Evolutionary conservation across 92 coral and sea anemone genomes (phyloP).

Genomic region (Meandrina meandrites): DNA sequence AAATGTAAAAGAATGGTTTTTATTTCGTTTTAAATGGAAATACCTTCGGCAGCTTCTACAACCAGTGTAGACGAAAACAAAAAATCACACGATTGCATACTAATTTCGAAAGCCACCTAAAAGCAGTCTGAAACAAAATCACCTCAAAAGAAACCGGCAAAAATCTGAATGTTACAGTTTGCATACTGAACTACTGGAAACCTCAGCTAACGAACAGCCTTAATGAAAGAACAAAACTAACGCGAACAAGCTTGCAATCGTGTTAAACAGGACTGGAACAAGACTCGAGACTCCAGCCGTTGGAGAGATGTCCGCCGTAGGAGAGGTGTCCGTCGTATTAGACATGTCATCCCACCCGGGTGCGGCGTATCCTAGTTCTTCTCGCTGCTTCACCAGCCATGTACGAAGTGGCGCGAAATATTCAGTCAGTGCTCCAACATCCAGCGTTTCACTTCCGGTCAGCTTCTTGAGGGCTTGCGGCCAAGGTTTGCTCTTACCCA

Average conservation of each 20-base stretch:
- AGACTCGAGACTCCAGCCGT: background rate
- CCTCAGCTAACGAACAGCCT: background rate
- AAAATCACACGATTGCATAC: too few relatives aligned
- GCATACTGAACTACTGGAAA: background rate
- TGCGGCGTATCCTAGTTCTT: slow-evolving; percentile 50
- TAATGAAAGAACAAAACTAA: background rate
- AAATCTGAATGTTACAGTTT: background rate
- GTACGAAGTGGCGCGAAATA: slow-evolving; percentile 74
- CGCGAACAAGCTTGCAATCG: background rate
- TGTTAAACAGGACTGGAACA: background rate
- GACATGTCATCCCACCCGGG: slow-evolving; percentile 84
- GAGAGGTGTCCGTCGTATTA: background rate
- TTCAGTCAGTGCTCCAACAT: slow-evolving; percentile 74
- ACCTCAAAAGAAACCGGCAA: background rate
- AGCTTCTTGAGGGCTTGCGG: slow-evolving; percentile 77
- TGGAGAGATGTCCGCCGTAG: background rate
- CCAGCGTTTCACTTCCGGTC: slow-evolving; percentile 76
- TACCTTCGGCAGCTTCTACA: too few relatives aligned
- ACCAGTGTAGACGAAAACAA: too few relatives aligned
- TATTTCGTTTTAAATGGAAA: too few relatives aligned
- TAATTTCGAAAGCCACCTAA: too few relatives aligned
- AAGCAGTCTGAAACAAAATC: background rate
- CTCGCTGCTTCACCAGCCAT: slow-evolving; percentile 79
- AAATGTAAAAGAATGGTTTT: too few relatives aligned
- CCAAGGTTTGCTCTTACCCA: slow-evolving; percentile 97